These are phyloP conservation scores for Girardinus metallicus DNA, from an alignment of 2,797 vertebrate genomes.

Conservation along the genomic window DNA sequence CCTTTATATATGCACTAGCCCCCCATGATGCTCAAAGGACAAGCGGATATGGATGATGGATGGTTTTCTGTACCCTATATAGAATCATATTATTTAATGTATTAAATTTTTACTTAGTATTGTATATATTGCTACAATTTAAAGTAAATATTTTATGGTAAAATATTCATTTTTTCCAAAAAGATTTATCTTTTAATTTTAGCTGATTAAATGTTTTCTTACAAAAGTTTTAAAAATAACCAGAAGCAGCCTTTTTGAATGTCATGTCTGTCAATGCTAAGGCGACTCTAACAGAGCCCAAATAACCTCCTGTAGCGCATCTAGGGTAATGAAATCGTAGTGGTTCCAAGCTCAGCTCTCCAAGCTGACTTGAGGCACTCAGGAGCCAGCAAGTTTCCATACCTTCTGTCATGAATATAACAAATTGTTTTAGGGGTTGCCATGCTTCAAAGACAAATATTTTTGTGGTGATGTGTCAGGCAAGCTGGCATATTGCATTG, in stretches of 20 bases:
- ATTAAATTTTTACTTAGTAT: background rate
- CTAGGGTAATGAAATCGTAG: background rate
- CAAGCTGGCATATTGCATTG: conserved; percentile 46
- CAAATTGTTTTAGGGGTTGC: conserved; percentile 50
- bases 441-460: conserved; percentile 57
- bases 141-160: background rate
- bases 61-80: background rate
- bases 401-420: conserved; percentile 31
- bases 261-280: background rate
- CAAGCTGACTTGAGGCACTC: conserved; percentile 6
- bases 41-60: background rate
- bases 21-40: background rate
- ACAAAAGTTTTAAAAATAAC: background rate
- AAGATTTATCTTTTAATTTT: background rate
- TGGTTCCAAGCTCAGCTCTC: background rate
- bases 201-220: background rate
- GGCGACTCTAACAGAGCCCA: background rate
- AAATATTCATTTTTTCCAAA: background rate
- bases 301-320: background rate
- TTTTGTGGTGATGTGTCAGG: conserved; percentile 20
- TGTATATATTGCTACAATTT: background rate
- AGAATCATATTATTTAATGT: background rate
- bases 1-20: background rate
- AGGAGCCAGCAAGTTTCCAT: conserved; percentile 23
- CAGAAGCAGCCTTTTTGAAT: background rate